Conservation (phyloP, 1,140 invertebrate genomes). For the Drosophila nannoptera region DNA sequence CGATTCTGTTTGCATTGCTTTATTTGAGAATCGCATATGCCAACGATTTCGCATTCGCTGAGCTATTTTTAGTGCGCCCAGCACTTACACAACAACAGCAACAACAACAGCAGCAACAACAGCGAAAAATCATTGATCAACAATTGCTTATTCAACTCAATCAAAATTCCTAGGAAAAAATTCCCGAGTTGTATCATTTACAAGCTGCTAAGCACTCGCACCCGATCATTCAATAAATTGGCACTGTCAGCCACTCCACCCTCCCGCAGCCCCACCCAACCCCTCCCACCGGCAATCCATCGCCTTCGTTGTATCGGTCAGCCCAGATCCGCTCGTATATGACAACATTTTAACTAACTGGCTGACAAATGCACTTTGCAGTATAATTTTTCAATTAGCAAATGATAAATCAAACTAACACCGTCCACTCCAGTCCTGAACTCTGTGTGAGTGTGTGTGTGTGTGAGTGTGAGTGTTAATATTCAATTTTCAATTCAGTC, state of each 20-base stretch:
- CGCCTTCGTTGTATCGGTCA: not conserved
- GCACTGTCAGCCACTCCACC: slow-evolving; percentile 50
- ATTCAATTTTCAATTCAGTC: slow-evolving; percentile 68
- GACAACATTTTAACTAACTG: slow-evolving; percentile 75
- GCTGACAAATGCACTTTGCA: slow-evolving; percentile 67
- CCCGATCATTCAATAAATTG: slow-evolving; percentile 73
- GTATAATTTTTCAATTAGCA: slow-evolving; percentile 79
- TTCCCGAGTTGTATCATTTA: slow-evolving; percentile 69
- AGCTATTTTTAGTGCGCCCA: slow-evolving; percentile 62
- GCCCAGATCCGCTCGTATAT: slow-evolving; percentile 23
- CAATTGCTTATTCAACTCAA: slow-evolving; percentile 75
- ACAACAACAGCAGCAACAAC: slow-evolving; percentile 38
- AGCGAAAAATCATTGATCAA: slow-evolving; percentile 35
- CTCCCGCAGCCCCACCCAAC: not conserved
- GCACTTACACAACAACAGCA: slow-evolving; percentile 72
- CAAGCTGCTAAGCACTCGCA: slow-evolving; percentile 51
- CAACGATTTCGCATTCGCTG: slow-evolving; percentile 21
- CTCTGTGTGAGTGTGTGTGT: too few species aligned
- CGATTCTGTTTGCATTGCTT: slow-evolving; percentile 51
- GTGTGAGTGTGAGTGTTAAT: slow-evolving; percentile 20
- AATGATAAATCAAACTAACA: slow-evolving; percentile 78
- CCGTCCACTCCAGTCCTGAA: slow-evolving; percentile 21
- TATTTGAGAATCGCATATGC: slow-evolving; percentile 50
- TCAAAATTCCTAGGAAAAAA: slow-evolving; percentile 76
- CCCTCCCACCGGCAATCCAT: not conserved